Evolutionary conservation across 2,113 vertebrate genomes (phyloP).

Genomic region (Heterochromis multidens): DNA sequence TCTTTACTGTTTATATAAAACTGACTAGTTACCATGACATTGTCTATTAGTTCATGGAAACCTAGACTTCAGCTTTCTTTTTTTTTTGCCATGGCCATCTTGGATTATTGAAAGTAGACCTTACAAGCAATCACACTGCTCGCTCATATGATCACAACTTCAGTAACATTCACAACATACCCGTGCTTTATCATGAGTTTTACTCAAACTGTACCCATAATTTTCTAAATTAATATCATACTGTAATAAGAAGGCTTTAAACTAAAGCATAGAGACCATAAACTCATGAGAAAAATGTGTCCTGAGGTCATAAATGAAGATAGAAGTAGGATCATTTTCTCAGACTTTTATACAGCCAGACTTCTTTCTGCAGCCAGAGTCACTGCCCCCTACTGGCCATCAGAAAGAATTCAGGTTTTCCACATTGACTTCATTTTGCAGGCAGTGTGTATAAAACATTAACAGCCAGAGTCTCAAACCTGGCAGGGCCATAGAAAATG

Average conservation of each 20-base stretch:
- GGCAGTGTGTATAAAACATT: neutral
- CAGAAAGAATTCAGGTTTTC: fast-evolving
- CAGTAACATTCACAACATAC: neutral
- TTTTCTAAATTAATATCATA: neutral
- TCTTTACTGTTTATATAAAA: neutral
- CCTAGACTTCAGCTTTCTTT: neutral
- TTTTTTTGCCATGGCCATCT: neutral
- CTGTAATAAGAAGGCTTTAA: neutral
- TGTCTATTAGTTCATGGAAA: neutral
- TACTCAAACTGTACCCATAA: neutral
- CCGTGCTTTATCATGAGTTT: neutral
- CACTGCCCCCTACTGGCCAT: neutral
- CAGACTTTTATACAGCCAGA: neutral
- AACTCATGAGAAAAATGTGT: neutral
- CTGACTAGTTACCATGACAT: neutral
- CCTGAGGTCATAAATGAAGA: fast-evolving
- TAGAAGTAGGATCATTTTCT: fast-evolving
- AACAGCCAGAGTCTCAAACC: neutral
- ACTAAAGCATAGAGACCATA: fast-evolving
- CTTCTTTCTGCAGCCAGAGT: neutral
- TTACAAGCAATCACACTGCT: neutral
- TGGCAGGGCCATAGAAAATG: neutral
- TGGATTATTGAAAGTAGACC: neutral
- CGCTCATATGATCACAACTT: neutral
- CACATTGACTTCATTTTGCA: neutral